Percentiles rank a stretch among this genome's conserved stretches.
Conservation (phyloP, 2,113 vertebrate genomes). For the Callithrix jacchus region DNA sequence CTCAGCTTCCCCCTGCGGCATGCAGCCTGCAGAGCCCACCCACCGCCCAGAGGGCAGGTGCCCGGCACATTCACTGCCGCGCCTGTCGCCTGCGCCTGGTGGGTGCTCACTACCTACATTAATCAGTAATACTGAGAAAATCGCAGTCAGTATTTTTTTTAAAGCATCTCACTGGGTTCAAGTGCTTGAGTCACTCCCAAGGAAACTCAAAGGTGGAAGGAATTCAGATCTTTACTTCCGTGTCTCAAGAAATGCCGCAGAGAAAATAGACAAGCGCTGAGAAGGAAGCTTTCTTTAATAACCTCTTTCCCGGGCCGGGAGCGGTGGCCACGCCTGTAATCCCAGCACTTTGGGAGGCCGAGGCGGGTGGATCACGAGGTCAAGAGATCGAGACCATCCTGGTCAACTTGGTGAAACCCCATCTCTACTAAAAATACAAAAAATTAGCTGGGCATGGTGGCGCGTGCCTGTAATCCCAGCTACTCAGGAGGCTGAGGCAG, state of each 20-base stretch:
- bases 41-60: background rate
- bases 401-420: no score
- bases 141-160: rapidly evolving
- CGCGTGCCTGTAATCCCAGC: no score
- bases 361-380: no score
- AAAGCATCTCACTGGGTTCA: rapidly evolving
- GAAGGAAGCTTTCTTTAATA: no score
- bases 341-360: no score
- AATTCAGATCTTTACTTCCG: background rate
- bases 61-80: rapidly evolving
- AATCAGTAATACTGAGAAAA: rapidly evolving
- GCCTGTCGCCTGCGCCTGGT: rapidly evolving
- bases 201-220: background rate
- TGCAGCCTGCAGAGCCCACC: no score
- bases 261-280: background rate
- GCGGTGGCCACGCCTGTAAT: no score
- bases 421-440: no score
- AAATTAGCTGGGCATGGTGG: no score
- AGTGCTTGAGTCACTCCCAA: background rate
- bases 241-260: background rate
- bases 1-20: background rate
- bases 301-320: no score
- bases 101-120: background rate
- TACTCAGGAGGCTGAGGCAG: no score
- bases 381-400: no score